A percentile compares a stretch with the other conserved stretches of the same genome.
These are phyloP conservation scores for Sceloporus tristichus DNA, from an alignment of 2,113 vertebrate species.

Conservation along the genomic window DNA sequence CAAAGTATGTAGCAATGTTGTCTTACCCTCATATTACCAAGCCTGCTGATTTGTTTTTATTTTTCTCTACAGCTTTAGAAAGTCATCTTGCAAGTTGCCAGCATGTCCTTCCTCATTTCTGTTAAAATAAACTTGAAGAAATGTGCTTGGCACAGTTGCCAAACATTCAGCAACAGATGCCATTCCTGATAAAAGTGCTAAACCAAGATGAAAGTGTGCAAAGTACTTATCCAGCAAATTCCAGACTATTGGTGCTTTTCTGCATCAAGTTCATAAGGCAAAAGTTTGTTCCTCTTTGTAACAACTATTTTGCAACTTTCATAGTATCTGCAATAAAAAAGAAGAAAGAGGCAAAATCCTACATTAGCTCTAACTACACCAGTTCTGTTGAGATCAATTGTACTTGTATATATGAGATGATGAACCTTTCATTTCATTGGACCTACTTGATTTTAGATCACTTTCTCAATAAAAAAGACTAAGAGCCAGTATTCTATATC, in stretches of 20 bases:
- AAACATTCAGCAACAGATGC: conserved; percentile 15
- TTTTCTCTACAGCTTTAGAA: not conserved
- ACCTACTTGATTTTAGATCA: too few relatives aligned
- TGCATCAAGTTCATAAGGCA: not conserved
- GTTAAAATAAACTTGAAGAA: conserved; percentile 12
- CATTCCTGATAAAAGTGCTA: conserved; percentile 12
- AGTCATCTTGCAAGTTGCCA: not conserved
- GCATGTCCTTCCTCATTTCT: not conserved
- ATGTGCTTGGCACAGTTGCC: not conserved
- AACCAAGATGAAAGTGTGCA: not conserved
- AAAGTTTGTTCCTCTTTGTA: not conserved
- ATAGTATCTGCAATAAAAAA: too few relatives aligned
- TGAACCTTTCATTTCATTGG: too few relatives aligned
- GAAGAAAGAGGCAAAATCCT: too few relatives aligned
- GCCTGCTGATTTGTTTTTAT: conserved; percentile 6
- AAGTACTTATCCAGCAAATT: not conserved
- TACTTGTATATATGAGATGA: too few relatives aligned
- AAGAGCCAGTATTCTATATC: too few relatives aligned
- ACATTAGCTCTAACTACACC: too few relatives aligned
- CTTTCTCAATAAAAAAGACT: too few relatives aligned
- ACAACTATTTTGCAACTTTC: too few relatives aligned
- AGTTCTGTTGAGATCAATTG: too few relatives aligned
- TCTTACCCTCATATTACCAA: not conserved
- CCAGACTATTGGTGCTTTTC: not conserved
- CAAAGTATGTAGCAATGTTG: not conserved